Conservation (phyloP, 2,888 invertebrate genomes). For the Bugula neritina region DNA sequence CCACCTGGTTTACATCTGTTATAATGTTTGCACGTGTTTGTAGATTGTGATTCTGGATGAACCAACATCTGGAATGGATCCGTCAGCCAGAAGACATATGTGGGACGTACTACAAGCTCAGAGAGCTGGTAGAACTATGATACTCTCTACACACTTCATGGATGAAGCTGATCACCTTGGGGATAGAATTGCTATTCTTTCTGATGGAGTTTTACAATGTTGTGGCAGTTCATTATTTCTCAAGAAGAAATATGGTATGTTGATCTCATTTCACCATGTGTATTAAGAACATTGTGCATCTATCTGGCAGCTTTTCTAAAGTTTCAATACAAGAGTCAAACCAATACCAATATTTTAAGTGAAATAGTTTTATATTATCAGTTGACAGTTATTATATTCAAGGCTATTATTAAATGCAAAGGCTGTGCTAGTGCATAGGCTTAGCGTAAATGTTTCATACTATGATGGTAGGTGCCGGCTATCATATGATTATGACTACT, state of each 20-base stretch:
- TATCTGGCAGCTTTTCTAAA: too few species aligned
- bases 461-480: conserved; percentile 65
- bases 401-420: too few species aligned
- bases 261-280: too few species aligned
- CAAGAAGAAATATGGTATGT: conserved; percentile 74
- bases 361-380: too few species aligned
- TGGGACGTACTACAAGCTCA: conserved; percentile 70
- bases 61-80: conserved; percentile 58
- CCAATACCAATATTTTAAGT: too few species aligned
- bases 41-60: conserved; percentile 57
- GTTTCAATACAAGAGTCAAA: too few species aligned
- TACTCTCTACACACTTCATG: conserved; percentile 74
- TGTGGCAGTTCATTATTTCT: conserved; percentile 68
- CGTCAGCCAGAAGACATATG: conserved; percentile 57
- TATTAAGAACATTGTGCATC: too few species aligned
- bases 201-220: conserved; percentile 71
- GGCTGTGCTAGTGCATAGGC: too few species aligned
- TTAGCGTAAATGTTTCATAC: too few species aligned
- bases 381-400: too few species aligned
- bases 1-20: too few species aligned
- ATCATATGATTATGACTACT: conserved; percentile 67
- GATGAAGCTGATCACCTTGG: conserved; percentile 82
- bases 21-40: too few species aligned
- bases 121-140: conserved; percentile 65
- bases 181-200: conserved; percentile 80